A percentile compares a stretch with the other conserved stretches of the same genome.
These are phyloP conservation scores for Halcyon badia DNA, from an alignment of 2,797 vertebrate genomes.

Conservation along the genomic window DNA sequence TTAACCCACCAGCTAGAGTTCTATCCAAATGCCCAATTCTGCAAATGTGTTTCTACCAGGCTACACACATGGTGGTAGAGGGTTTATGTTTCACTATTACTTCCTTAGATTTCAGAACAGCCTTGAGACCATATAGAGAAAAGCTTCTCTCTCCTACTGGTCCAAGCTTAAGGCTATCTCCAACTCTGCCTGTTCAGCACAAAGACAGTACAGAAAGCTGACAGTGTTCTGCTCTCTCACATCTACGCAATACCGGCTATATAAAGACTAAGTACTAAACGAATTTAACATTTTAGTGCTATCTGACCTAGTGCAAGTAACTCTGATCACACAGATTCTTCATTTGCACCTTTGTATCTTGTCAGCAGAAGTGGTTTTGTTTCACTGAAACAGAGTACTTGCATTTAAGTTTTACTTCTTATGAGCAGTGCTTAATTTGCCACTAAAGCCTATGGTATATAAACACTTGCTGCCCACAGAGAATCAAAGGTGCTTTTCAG, in stretches of 20 bases:
- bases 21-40: background rate
- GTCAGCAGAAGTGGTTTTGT: background rate
- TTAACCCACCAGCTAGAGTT: background rate
- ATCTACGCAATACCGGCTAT: background rate
- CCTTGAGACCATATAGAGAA: background rate
- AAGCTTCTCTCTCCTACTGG: background rate
- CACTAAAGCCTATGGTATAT: background rate
- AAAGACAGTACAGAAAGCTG: background rate
- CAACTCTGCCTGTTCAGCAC: background rate
- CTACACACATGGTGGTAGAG: background rate
- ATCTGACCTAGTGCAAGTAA: background rate
- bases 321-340: background rate
- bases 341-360: background rate
- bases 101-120: background rate
- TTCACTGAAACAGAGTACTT: background rate
- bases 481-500: background rate
- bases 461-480: background rate
- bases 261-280: background rate
- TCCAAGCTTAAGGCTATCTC: background rate
- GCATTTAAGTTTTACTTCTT: background rate
- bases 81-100: background rate
- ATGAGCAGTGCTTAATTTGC: background rate
- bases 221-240: background rate
- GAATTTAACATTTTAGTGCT: background rate
- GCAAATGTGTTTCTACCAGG: background rate